phyloP scores from a whole-genome alignment of 1,140 invertebrate species.

The Macrosteles quadrilineatus region DNA sequence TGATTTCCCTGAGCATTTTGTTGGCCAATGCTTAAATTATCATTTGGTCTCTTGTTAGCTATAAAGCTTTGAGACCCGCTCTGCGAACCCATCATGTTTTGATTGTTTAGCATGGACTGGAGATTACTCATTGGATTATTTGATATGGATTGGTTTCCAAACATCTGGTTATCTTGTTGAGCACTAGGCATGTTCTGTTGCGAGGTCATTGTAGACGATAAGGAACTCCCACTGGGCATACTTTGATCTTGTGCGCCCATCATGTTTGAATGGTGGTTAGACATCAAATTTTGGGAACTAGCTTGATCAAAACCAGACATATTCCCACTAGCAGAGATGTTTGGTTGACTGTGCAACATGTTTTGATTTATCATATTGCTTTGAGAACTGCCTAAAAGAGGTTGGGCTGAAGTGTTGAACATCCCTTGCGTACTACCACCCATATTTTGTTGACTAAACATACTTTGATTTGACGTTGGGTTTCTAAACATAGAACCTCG shows the following conservation, averaged over 20 bases:
- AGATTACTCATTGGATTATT: conserved; percentile 11
- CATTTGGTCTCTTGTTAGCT: neutral
- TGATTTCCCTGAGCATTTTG: conserved; percentile 10
- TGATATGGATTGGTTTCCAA: conserved; percentile 10
- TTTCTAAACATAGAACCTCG: conserved; percentile 21
- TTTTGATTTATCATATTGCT: conserved; percentile 10
- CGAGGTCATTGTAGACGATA: neutral
- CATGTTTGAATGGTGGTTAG: neutral
- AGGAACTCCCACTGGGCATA: neutral
- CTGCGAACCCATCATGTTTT: conserved; percentile 7
- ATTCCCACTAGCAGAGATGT: conserved; percentile 3
- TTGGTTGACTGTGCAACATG: conserved; percentile 20
- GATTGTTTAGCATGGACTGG: conserved; percentile 25
- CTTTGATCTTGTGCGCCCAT: conserved; percentile 9
- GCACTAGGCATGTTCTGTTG: neutral
- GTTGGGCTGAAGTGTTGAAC: neutral
- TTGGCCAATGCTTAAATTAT: neutral
- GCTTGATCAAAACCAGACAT: neutral
- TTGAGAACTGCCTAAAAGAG: neutral
- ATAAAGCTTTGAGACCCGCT: conserved; percentile 15
- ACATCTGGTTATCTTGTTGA: conserved; percentile 18
- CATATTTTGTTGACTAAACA: conserved; percentile 21
- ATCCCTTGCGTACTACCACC: neutral
- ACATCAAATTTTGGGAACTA: conserved; percentile 10
- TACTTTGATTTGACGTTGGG: conserved; percentile 12